phyloP scores from a whole-genome alignment of 2,797 vertebrate species.

The Salmo trutta region DNA sequence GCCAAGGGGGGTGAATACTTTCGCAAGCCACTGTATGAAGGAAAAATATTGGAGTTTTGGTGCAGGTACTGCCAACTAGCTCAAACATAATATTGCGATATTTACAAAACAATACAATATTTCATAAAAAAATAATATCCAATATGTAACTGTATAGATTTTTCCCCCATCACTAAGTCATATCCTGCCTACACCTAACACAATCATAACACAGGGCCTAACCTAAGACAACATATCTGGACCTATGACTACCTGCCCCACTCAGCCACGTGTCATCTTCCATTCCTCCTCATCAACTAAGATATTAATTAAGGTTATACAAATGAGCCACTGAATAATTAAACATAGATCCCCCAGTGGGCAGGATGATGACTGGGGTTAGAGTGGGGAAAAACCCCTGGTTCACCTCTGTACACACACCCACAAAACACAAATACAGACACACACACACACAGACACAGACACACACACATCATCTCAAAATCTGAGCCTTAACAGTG shows the following conservation, averaged over 20 bases:
- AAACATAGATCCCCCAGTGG: constrained; percentile 65
- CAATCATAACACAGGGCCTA: background rate
- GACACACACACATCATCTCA: too few species aligned
- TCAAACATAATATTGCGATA: too few species aligned
- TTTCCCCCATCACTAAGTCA: too few species aligned
- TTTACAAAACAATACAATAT: too few species aligned
- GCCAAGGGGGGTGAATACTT: too few species aligned
- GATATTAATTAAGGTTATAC: constrained; percentile 70
- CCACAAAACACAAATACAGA: background rate
- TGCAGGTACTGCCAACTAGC: too few species aligned
- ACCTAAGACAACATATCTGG: background rate
- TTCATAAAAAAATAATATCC: too few species aligned
- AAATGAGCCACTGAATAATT: constrained; percentile 77
- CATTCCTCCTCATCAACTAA: background rate
- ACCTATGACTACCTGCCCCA: background rate
- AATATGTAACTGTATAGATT: too few species aligned
- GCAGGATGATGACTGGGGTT: constrained; percentile 59
- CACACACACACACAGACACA: background rate
- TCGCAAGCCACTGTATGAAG: too few species aligned
- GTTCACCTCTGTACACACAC: constrained; percentile 7
- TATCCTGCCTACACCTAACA: background rate
- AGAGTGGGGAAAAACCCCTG: constrained; percentile 24
- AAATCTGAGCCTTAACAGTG: too few species aligned
- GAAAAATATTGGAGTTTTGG: too few species aligned
- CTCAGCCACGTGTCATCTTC: background rate